phyloP scores from a whole-genome alignment of 2,888 invertebrate genomes.

The Euzetes globulus region DNA sequence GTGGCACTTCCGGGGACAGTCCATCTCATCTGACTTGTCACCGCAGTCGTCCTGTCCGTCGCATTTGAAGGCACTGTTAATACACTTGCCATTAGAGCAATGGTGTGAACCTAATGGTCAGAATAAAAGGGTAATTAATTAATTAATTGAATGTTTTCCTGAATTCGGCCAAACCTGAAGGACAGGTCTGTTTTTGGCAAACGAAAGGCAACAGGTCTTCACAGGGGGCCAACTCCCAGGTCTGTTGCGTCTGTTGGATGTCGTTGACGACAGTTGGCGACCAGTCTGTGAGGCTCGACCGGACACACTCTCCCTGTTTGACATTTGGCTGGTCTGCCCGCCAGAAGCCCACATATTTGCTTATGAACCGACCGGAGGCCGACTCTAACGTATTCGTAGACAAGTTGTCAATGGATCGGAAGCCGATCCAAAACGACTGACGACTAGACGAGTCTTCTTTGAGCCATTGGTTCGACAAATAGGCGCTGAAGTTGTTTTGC shows the following conservation, averaged over 20 bases:
- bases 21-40: constrained; percentile 83
- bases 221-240: constrained; percentile 90
- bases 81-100: constrained; percentile 84
- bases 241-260: constrained; percentile 57
- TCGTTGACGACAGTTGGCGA: background rate
- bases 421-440: constrained; percentile 55
- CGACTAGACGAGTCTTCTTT: constrained; percentile 22
- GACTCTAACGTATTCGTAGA: constrained; percentile 91
- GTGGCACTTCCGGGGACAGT: constrained; percentile 69
- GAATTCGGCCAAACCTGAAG: constrained; percentile 46
- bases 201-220: constrained; percentile 89
- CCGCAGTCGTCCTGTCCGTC: constrained; percentile 84
- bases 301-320: constrained; percentile 80
- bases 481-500: constrained; percentile 83
- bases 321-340: constrained; percentile 79
- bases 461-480: constrained; percentile 57
- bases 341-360: constrained; percentile 91
- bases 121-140: constrained; percentile 12
- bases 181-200: constrained; percentile 83
- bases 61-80: constrained; percentile 81
- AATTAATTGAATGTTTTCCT: background rate
- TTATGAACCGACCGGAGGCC: constrained; percentile 77
- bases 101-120: constrained; percentile 67
- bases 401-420: constrained; percentile 81
- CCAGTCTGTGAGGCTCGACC: constrained; percentile 48